phyloP scores from a whole-genome alignment of 1,140 invertebrate species.

The Sycophaga agraensis region DNA sequence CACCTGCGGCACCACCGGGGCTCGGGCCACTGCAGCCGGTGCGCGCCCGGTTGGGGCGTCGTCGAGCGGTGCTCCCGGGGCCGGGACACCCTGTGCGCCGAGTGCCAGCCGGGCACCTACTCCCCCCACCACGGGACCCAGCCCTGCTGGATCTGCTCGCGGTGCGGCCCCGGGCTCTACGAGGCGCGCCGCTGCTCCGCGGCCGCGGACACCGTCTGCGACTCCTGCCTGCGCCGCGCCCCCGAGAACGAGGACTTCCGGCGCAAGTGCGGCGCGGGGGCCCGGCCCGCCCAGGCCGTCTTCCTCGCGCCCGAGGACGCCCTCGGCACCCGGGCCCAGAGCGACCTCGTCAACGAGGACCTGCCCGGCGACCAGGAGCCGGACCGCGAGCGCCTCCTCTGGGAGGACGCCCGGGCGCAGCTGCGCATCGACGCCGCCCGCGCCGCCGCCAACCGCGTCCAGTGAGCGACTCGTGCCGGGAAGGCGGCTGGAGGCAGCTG shows the following conservation, averaged over 20 bases:
- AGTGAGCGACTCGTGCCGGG: too few relatives aligned
- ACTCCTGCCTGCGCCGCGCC: conserved; percentile 54
- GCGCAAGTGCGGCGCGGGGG: conserved; percentile 40
- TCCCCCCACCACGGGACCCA: conserved; percentile 54
- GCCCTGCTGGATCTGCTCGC: conserved; percentile 58
- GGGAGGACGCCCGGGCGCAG: conserved; percentile 43
- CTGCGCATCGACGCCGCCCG: conserved; percentile 9
- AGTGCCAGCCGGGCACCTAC: conserved; percentile 52
- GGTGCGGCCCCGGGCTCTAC: conserved; percentile 57
- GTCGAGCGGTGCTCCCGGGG: conserved; percentile 46
- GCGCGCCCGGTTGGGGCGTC: conserved; percentile 56
- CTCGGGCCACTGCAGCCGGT: conserved; percentile 47
- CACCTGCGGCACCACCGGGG: conserved; percentile 50
- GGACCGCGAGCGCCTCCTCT: conserved; percentile 42
- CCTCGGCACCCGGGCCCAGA: conserved; percentile 47
- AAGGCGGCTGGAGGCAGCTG: too few relatives aligned
- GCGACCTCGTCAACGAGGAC: conserved; percentile 49
- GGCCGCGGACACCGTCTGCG: conserved; percentile 56
- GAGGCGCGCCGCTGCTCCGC: conserved; percentile 55
- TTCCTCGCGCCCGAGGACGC: conserved; percentile 55
- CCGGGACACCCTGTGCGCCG: conserved; percentile 52
- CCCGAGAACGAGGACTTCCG: conserved; percentile 47
- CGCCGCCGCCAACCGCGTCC: conserved; percentile 2
- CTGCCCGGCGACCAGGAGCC: conserved; percentile 25
- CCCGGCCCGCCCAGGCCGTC: conserved; percentile 28